A percentile compares a stretch with the other conserved stretches of the same genome.
Conservation (phyloP, 2,797 vertebrate genomes). For the Prionace glauca region DNA sequence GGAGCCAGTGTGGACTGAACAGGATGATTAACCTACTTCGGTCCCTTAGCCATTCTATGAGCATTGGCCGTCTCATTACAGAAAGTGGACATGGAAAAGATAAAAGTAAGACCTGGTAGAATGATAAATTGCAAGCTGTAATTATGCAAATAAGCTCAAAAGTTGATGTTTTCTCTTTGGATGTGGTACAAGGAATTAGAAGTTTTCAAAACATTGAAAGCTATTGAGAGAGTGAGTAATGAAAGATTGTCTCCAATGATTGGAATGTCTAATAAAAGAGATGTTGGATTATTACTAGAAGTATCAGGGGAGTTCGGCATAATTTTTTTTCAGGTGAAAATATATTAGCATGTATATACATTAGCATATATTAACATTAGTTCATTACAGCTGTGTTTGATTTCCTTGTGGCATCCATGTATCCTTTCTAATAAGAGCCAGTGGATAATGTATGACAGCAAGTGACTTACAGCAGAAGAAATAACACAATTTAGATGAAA, state of each 20-base stretch:
- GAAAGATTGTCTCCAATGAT: neutral
- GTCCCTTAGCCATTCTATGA: too few species aligned
- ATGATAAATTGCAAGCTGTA: neutral
- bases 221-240: neutral
- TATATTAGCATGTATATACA: too few species aligned
- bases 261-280: neutral
- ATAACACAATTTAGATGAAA: too few species aligned
- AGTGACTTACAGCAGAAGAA: too few species aligned
- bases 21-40: too few species aligned
- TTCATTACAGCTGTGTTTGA: too few species aligned
- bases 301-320: neutral
- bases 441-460: too few species aligned
- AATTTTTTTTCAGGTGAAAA: too few species aligned
- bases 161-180: neutral
- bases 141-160: neutral
- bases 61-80: neutral
- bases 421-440: too few species aligned
- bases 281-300: neutral
- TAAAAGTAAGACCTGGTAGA: neutral
- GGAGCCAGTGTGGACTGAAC: too few species aligned
- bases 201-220: neutral
- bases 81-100: neutral
- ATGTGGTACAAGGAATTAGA: neutral
- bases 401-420: too few species aligned
- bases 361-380: too few species aligned